A percentile compares a stretch with the other conserved stretches of the same genome.
Conservation (phyloP, 2,797 vertebrate genomes). For the Australoheros facetus region DNA sequence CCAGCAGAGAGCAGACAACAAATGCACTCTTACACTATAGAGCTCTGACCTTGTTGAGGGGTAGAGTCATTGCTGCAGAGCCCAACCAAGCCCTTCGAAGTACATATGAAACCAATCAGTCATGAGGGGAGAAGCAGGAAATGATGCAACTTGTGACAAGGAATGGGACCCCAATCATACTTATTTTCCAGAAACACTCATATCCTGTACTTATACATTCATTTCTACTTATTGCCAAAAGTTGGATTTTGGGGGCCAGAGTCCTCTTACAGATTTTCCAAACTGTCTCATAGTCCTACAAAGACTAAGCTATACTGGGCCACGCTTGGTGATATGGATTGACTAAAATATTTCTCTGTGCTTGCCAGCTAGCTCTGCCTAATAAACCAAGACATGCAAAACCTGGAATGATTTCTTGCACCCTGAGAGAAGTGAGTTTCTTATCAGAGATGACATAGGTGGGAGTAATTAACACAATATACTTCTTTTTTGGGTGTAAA, state of each 20-base stretch:
- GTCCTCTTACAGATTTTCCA: neutral
- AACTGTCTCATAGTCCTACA: neutral
- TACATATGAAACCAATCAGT: conserved; percentile 28
- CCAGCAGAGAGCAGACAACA: conserved; percentile 53
- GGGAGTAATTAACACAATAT: neutral
- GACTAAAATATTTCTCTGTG: neutral
- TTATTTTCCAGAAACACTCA: conserved; percentile 30
- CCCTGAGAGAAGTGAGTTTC: neutral
- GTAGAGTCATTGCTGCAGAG: conserved; percentile 26
- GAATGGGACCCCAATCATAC: conserved; percentile 23
- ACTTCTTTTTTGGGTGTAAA: neutral
- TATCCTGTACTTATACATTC: conserved; percentile 26
- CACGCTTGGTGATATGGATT: no score
- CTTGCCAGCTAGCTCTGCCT: neutral
- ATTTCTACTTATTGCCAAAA: neutral
- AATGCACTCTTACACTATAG: conserved; percentile 29
- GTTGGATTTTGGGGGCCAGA: neutral
- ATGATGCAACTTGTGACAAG: conserved; percentile 62
- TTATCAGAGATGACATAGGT: neutral
- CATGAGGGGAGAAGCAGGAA: conserved; percentile 49
- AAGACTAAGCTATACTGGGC: neutral
- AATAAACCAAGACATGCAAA: neutral
- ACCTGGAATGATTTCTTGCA: neutral
- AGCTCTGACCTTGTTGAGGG: conserved; percentile 42
- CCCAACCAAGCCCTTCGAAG: conserved; percentile 34